phyloP scores from a whole-genome alignment of 2,797 vertebrate genomes.

The Alosa sapidissima region DNA sequence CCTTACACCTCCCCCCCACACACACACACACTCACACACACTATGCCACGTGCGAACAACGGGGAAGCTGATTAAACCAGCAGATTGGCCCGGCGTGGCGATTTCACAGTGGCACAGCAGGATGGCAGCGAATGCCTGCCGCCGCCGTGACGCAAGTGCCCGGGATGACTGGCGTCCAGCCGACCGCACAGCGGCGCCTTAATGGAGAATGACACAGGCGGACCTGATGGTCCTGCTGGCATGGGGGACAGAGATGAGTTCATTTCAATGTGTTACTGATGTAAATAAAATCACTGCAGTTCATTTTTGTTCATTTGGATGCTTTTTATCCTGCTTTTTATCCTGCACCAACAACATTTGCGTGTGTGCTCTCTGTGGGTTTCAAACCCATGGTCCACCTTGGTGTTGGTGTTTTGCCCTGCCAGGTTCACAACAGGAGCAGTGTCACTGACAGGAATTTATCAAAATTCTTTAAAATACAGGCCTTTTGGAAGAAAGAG shows the following conservation, averaged over 20 bases:
- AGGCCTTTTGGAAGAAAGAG: not conserved
- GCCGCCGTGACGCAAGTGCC: conserved; percentile 25
- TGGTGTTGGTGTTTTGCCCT: too few relatives aligned
- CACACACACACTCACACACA: not conserved
- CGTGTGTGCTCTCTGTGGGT: too few relatives aligned
- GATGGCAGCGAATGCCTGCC: conserved; percentile 35
- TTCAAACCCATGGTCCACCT: too few relatives aligned
- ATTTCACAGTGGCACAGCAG: conserved; percentile 42
- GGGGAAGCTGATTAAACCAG: conserved; percentile 50
- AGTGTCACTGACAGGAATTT: too few relatives aligned
- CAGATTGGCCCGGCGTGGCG: conserved; percentile 38
- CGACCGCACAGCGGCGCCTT: not conserved
- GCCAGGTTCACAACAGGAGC: too few relatives aligned
- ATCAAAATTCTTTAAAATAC: not conserved
- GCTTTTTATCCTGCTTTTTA: not conserved
- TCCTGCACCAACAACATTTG: not conserved
- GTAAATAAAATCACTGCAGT: not conserved
- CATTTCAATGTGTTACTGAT: not conserved
- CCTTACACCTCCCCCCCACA: not conserved
- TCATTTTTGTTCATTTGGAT: not conserved
- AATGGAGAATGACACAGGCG: not conserved
- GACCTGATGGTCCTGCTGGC: not conserved
- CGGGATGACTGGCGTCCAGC: not conserved
- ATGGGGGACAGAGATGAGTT: not conserved
- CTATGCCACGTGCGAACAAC: not conserved